Base-by-base conservation (phyloP, 2,113 vertebrate species). In the Vicugna pacos region DNA sequence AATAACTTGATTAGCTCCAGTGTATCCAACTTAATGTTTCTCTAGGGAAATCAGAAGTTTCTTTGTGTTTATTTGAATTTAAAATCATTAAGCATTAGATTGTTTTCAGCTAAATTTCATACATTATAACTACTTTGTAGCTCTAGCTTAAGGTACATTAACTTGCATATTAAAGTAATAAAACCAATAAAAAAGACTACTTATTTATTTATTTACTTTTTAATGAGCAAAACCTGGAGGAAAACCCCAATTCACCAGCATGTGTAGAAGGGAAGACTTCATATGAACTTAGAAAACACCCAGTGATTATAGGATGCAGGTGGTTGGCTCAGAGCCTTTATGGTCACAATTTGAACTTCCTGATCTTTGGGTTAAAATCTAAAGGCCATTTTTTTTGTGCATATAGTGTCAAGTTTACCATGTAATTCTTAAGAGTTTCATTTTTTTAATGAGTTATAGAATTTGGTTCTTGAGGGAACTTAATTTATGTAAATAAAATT, bases 21-120 rank as follows among this genome's bases (percentile, higher is more conserved):
- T 73, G 19, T 93, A 85, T 52, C 46, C 69, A 95, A 77, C 60
- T 95, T 79, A 76, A 72, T 84, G 14, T 88, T 97, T 94, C 91
- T 92, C 58, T 87, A 46, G 82, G 75, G 89, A 94, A 97, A 91
- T 95, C 69, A 70, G 67, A 96, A 96, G 38, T 92, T 93, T 93
- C 52, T 73, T 84, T 64, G 22, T 92, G 38, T 91, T 89, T 96
- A 89, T 95, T 96, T 95, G 92, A 90, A 89, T 89, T 96, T 95
- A 82, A 95, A 95, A 79, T 62, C 19, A 83, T 77, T 93, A 95
- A 97, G 67, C 20, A 48, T 64, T 93, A 72, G 69, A 83, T 73
- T 94, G 54, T 83, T 93, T 96, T 92, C 93, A 72, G 11, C 58
- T 84, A 81, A 88, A 95, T 96, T 67, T 82, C 30, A 73, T 92